These are phyloP conservation scores for Galeruca laticollis DNA, from an alignment of 2,888 invertebrate genomes.

Conservation along the genomic window DNA sequence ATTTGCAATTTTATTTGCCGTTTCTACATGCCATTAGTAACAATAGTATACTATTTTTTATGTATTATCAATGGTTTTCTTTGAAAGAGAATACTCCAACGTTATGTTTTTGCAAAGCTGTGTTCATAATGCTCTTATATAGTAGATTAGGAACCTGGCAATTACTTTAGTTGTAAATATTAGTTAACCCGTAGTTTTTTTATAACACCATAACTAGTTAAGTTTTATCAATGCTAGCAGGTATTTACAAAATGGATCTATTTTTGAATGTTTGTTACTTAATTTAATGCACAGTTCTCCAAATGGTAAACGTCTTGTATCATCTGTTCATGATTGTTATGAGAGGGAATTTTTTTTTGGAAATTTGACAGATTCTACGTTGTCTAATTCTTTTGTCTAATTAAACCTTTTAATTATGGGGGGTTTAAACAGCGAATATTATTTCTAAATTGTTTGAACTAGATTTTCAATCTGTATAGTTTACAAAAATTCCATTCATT, in stretches of 20 bases:
- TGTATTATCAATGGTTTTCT: too few relatives aligned
- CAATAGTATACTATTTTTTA: too few relatives aligned
- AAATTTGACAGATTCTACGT: background rate
- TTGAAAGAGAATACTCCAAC: background rate
- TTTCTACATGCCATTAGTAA: too few relatives aligned
- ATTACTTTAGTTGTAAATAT: constrained; percentile 9
- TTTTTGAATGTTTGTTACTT: background rate
- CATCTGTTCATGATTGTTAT: background rate
- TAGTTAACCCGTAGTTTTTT: constrained; percentile 11
- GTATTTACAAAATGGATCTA: background rate
- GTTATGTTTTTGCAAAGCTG: constrained; percentile 7
- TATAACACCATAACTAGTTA: background rate
- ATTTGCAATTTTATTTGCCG: too few relatives aligned
- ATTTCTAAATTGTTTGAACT: too few relatives aligned
- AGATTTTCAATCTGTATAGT: too few relatives aligned
- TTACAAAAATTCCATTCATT: too few relatives aligned
- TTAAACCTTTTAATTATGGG: too few relatives aligned
- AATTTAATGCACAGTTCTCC: background rate
- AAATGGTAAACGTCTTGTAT: background rate
- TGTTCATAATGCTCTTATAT: background rate
- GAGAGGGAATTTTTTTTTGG: background rate
- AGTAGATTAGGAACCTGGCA: constrained; percentile 13
- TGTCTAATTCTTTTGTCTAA: background rate
- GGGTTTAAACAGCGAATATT: too few relatives aligned
- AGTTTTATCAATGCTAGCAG: background rate